Conservation (phyloP, 2,113 vertebrate species). For the Microtus montanus region DNA sequence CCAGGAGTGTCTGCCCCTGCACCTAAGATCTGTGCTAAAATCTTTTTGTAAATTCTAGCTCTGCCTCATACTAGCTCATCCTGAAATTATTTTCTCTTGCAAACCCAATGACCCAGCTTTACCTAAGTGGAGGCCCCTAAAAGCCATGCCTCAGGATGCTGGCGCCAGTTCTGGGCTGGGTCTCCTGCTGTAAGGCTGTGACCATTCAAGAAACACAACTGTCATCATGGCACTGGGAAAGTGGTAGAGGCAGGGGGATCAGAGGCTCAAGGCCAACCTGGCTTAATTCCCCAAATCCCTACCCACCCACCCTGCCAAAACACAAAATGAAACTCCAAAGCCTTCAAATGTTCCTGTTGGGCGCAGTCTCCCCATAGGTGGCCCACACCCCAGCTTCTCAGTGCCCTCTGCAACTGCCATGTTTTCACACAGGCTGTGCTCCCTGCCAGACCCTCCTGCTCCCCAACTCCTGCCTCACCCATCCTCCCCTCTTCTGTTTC, state of each 20-base stretch:
- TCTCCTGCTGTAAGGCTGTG: neutral
- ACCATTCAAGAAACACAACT: neutral
- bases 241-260: neutral
- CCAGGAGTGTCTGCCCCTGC: neutral
- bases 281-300: neutral
- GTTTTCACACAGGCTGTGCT: neutral
- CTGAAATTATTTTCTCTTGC: neutral
- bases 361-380: neutral
- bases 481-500: no score
- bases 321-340: neutral
- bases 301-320: neutral
- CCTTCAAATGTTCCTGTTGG: neutral
- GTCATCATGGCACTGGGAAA: no score
- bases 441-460: neutral
- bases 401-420: accelerated
- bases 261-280: neutral
- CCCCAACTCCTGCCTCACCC: neutral
- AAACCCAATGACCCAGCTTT: neutral
- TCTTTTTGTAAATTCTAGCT: neutral
- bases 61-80: neutral
- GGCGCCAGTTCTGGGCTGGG: neutral
- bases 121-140: neutral
- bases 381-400: no score
- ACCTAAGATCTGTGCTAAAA: neutral
- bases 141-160: neutral